Conservation (phyloP, 2,797 vertebrate species). For the Aulostomus chinensis region DNA sequence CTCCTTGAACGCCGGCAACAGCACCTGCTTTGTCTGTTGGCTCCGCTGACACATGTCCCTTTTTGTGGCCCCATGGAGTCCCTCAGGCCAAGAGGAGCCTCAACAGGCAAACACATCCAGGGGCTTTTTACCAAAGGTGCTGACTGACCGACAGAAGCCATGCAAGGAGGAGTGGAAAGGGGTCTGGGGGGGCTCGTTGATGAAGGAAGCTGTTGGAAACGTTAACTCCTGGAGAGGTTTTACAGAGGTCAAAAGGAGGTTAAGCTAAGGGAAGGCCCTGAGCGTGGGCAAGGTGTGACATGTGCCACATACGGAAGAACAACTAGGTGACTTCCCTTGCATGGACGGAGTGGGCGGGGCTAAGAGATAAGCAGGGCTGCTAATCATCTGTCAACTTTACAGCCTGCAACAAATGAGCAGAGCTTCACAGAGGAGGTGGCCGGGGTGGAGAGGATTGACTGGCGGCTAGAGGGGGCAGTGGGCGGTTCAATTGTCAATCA, state of each 20-base stretch:
- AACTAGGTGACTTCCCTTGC: constrained; percentile 17
- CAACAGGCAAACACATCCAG: constrained; percentile 40
- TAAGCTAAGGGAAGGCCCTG: constrained; percentile 18
- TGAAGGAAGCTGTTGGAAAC: constrained; percentile 20
- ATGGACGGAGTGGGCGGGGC: constrained; percentile 7
- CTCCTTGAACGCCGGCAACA: constrained; percentile 45
- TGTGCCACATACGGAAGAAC: background rate
- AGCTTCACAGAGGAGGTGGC: constrained; percentile 38
- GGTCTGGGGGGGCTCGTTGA: background rate
- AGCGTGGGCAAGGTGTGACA: constrained; percentile 6
- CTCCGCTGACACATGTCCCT: constrained; percentile 65
- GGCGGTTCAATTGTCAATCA: constrained; percentile 66
- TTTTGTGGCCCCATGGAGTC: constrained; percentile 56
- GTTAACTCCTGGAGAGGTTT: constrained; percentile 26
- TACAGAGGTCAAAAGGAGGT: constrained; percentile 18
- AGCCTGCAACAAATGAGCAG: constrained; percentile 61
- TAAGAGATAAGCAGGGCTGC: constrained; percentile 46
- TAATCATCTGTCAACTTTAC: constrained; percentile 64
- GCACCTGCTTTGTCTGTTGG: constrained; percentile 66
- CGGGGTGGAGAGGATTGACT: constrained; percentile 38
- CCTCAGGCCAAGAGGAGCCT: constrained; percentile 30
- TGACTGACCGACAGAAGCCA: constrained; percentile 26
- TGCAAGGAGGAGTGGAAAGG: background rate
- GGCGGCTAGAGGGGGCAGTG: constrained; percentile 41
- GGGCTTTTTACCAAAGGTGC: constrained; percentile 43